A percentile compares a stretch with the other conserved stretches of the same genome.
Conservation (phyloP, 2,888 invertebrate genomes). For the Slavum lentiscoides region DNA sequence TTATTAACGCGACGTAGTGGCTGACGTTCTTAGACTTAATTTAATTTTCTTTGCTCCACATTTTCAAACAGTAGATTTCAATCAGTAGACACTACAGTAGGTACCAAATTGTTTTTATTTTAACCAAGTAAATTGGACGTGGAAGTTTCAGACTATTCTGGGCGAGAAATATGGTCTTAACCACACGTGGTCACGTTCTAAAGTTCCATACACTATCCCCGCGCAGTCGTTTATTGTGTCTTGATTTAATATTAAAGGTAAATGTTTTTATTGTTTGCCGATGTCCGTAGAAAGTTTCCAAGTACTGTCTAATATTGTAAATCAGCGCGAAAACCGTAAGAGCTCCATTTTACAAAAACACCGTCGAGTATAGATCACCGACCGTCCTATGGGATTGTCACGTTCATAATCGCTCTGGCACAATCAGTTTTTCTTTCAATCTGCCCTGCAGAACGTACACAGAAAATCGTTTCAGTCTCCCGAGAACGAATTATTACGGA, state of each 20-base stretch:
- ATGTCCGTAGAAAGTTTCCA: slow-evolving; percentile 15
- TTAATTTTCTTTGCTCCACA: no score
- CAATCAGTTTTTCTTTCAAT: slow-evolving; percentile 42
- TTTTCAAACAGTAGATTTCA: no score
- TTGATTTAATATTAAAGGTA: slow-evolving; percentile 22
- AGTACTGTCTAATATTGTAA: slow-evolving; percentile 29
- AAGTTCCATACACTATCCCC: neutral
- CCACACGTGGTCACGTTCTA: neutral
- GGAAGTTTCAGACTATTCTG: neutral
- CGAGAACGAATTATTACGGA: neutral
- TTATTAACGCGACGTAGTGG: neutral
- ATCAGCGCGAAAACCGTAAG: slow-evolving; percentile 24
- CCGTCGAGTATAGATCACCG: slow-evolving; percentile 34
- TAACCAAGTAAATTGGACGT: neutral
- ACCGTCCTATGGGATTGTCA: slow-evolving; percentile 27
- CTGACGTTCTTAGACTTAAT: neutral
- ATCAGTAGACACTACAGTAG: neutral
- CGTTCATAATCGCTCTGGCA: slow-evolving; percentile 27
- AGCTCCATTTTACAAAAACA: slow-evolving; percentile 26
- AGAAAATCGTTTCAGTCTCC: slow-evolving; percentile 17
- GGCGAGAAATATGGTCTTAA: neutral
- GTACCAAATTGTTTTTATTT: neutral
- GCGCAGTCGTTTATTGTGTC: neutral
- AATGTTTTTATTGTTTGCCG: slow-evolving; percentile 10
- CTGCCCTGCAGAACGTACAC: neutral